phyloP scores from a whole-genome alignment of 2,888 invertebrate species.

The Pogonocherus hispidulus region DNA sequence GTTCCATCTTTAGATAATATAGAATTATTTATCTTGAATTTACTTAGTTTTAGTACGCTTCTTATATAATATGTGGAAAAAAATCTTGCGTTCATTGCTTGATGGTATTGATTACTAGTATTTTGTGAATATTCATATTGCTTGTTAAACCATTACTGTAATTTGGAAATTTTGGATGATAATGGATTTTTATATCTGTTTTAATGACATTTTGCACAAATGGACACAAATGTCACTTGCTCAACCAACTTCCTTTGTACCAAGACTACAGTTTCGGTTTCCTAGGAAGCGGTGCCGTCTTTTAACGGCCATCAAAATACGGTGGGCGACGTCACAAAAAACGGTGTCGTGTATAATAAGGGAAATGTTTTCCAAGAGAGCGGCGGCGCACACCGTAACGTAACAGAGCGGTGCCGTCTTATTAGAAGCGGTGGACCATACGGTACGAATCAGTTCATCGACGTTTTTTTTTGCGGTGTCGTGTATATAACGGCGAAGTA shows the following conservation, averaged over 20 bases:
- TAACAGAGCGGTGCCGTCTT: too few species aligned
- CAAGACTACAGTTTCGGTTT: too few species aligned
- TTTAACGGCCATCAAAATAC: too few species aligned
- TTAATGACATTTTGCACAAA: neutral
- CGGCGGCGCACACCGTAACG: too few species aligned
- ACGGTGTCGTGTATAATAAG: too few species aligned
- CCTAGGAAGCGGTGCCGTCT: too few species aligned
- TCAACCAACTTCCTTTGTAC: neutral
- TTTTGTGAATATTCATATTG: slow-evolving; percentile 7
- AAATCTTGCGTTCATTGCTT: slow-evolving; percentile 37
- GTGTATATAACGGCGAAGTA: too few species aligned
- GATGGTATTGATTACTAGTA: slow-evolving; percentile 24
- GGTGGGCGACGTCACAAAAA: too few species aligned
- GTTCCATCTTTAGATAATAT: neutral
- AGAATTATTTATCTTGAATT: neutral
- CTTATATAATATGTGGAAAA: slow-evolving; percentile 6
- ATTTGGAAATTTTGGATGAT: slow-evolving; percentile 12
- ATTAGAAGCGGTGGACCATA: too few species aligned
- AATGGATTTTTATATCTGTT: neutral
- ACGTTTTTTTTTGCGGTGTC: too few species aligned
- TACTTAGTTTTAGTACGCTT: slow-evolving; percentile 16
- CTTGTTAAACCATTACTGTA: slow-evolving; percentile 1
- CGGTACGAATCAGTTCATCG: too few species aligned
- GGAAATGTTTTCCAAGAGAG: too few species aligned
- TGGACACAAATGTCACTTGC: neutral